Evolutionary conservation across 2,113 vertebrate species (phyloP).

Genomic region (Callithrix jacchus): DNA sequence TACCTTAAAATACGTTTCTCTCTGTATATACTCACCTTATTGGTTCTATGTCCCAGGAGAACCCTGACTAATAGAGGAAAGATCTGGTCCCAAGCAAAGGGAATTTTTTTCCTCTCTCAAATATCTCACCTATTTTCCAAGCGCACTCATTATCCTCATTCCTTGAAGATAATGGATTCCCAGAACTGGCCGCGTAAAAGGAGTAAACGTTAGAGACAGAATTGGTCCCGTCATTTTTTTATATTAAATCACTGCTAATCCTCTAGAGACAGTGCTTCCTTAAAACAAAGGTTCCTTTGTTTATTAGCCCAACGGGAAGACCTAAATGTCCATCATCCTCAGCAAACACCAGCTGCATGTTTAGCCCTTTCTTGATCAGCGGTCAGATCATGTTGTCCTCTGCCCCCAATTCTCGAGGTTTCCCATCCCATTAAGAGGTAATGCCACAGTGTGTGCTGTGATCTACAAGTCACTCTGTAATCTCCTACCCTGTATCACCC

Average conservation of each 20-base stretch:
- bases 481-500: not conserved
- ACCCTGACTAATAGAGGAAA: not conserved
- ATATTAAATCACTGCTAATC: not conserved
- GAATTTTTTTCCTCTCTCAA: not conserved
- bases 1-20: no score
- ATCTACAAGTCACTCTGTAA: rapidly evolving
- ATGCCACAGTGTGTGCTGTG: not conserved
- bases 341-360: not conserved
- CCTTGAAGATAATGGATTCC: no score
- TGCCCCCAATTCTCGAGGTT: not conserved
- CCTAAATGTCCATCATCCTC: not conserved
- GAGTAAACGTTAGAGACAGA: no score
- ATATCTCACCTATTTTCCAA: not conserved
- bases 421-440: not conserved
- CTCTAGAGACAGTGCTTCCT: not conserved
- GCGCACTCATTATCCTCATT: not conserved
- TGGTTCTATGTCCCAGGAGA: not conserved
- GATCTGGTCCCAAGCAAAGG: not conserved
- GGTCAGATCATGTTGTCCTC: not conserved
- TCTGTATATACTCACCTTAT: not conserved
- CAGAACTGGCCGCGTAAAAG: no score
- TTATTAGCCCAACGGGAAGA: not conserved
- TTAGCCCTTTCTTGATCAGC: not conserved
- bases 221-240: not conserved
- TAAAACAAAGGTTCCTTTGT: not conserved